Base-by-base conservation (phyloP, 2,797 vertebrate genomes). In the Cuniculus paca region DNA sequence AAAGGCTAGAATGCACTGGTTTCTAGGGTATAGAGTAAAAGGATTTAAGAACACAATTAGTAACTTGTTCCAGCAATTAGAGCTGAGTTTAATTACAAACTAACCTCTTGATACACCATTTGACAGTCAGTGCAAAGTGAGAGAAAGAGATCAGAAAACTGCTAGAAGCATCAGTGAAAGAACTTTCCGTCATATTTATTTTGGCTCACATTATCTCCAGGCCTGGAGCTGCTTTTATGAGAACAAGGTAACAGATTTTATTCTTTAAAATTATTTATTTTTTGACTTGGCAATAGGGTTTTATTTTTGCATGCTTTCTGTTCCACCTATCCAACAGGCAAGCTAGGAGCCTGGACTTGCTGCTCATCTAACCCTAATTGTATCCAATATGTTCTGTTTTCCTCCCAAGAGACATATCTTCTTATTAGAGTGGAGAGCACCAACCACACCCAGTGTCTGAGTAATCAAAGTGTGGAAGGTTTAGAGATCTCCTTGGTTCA, bases 81-180 rank as follows among this genome's bases (percentile, higher is more conserved):
- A 97, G 90, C 91, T 87, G 93, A 96, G 96, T 97, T 97, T 98
- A 98, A 98, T 98, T 98, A 97, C 96, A 97, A 97, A 97, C 96
- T 97, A 98, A 98, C 95, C 96, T 97, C 97, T 97, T 91, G 82
- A 96, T 91, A 97, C 95, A 96, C 91, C 96, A 97, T 97, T 97
- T 97, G 97, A 98, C 95, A 97, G 95, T 95, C 88, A 87, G 95
- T 74, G 92, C 63, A 88, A 97, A 97, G 89, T 96, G 96, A 97
- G 77, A 91, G 88, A 96, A 88, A 95, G 90, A 90, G 95, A 96
- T 97, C 83, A 86, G 95, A 94, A 96, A 97, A 95, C 83, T 92
- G 95, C 91, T 75, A 65, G 77, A 58, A 74, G 86, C 92, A 90
- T 84, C 90, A 88, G 85, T 1, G 19, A 60, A 86, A 87, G 31